Conservation (phyloP, 2,888 invertebrate species). For the Dryomyza anilis region DNA sequence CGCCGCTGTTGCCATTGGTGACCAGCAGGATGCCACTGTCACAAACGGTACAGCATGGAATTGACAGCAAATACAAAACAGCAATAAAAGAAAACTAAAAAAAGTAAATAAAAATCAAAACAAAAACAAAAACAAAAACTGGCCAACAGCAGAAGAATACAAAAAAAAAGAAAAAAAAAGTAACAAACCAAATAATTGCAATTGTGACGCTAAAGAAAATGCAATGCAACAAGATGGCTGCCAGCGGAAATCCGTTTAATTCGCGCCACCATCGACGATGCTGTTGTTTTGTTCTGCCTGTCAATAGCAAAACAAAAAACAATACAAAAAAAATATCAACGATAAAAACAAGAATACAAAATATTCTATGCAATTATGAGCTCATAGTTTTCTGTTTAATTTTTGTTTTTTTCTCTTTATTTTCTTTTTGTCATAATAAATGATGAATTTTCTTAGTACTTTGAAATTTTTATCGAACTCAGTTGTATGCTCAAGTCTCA, state of each 20-base stretch:
- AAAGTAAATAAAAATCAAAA: neutral
- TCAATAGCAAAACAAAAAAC: slow-evolving; percentile 36
- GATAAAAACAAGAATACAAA: neutral
- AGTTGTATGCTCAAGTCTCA: too few relatives aligned
- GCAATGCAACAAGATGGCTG: slow-evolving; percentile 42
- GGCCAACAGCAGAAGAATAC: neutral
- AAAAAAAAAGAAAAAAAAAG: neutral
- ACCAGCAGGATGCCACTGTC: neutral
- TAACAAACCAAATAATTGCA: neutral
- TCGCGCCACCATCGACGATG: slow-evolving; percentile 33
- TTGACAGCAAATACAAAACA: too few relatives aligned
- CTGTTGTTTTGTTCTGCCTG: neutral
- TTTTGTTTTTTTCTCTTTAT: too few relatives aligned
- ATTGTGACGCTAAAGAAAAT: neutral
- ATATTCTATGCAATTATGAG: too few relatives aligned
- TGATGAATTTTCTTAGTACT: too few relatives aligned
- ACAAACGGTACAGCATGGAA: too few relatives aligned
- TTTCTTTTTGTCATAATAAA: too few relatives aligned
- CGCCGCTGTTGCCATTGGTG: too few relatives aligned
- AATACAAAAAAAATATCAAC: neutral
- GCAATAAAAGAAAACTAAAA: too few relatives aligned
- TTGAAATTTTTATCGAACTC: too few relatives aligned
- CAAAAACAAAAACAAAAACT: slow-evolving; percentile 42
- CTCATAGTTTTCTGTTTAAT: too few relatives aligned
- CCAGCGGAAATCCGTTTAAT: slow-evolving; percentile 52